Percentiles rank a stretch among this genome's conserved stretches.
Conservation (phyloP, 2,797 vertebrate species). For the Lepilemur ruficaudatus region DNA sequence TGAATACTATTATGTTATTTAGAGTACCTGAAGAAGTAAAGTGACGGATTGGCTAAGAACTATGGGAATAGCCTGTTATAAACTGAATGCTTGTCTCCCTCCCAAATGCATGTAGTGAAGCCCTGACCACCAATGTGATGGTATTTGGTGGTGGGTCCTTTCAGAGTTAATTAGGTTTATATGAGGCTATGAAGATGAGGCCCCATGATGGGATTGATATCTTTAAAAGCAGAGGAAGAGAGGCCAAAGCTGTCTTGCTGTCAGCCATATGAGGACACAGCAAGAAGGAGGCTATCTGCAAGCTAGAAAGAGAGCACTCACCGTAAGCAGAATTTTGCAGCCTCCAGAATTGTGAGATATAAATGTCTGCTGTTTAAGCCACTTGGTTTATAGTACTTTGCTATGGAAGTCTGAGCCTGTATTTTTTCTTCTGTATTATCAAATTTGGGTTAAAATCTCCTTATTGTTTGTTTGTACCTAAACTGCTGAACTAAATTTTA, state of each 20-base stretch:
- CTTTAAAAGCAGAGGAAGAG: neutral
- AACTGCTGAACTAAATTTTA: neutral
- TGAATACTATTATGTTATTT: neutral
- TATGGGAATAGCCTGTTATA: accelerated
- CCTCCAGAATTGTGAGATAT: neutral
- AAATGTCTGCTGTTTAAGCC: neutral
- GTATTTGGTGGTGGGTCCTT: neutral
- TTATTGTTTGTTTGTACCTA: neutral
- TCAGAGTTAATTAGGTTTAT: neutral
- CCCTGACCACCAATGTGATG: neutral
- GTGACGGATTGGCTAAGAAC: neutral
- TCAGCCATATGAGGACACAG: no score
- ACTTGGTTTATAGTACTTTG: neutral
- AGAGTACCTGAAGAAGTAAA: neutral
- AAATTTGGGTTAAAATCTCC: neutral
- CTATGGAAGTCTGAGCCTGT: neutral
- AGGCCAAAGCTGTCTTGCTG: neutral
- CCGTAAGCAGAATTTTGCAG: neutral
- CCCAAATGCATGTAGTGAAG: accelerated
- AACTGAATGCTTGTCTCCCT: accelerated
- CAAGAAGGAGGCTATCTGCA: neutral
- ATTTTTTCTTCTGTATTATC: neutral
- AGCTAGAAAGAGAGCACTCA: neutral
- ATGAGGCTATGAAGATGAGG: neutral
- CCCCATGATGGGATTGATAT: accelerated